Evolutionary conservation across 2,113 vertebrate genomes (phyloP), one percentile per base, ranked within the genome.

Genomic region (Ariopsis seemanni): DNA sequence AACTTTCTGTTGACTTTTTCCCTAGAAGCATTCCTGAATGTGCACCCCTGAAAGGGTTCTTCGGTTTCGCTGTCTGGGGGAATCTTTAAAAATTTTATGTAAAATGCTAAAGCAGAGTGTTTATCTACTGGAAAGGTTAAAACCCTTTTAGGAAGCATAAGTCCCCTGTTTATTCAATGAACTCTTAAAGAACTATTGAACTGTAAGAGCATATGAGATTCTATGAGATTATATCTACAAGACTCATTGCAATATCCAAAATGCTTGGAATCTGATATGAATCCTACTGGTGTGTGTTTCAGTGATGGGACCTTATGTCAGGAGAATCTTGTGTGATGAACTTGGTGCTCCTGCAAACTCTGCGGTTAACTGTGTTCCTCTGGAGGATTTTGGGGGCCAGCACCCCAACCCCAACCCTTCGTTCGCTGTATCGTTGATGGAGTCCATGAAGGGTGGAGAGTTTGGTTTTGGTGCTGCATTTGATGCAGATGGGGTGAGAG

Each of bases 271-370:
- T 53, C 58, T 60, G 27, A 63, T 5, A 63, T 34, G 48, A 62
- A 20, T 20, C 18, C 18, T 18, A 7, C 30, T 82, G 57, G 15
- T 88, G 30, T 87, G 0, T 82, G 55, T 90, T 87, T 7, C 89
- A 99, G 98, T 98, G 90, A 99, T 99, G 98, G 98, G 98, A 89
- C 98, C 97, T 30, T 99, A 99, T 22, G 97, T 99, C 82, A 96
- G 97, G 86, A 96, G 96, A 94, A 97, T 99, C 92, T 93, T 99
- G 86, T 99, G 98, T 90, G 98, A 99, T 89, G 98, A 99, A 90
- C 88, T 99, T 88, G 98, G 98, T 85, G 97, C 98, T 58, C 97
- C 98, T 14, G 98, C 97, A 82, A 99, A 99, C 94, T 99, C 98
- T 86, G 98, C 98, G 17, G 96, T 99, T 85, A 98, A 98, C 95